phyloP scores from a whole-genome alignment of 1,140 invertebrate genomes.

The Arctopsyche grandis region DNA sequence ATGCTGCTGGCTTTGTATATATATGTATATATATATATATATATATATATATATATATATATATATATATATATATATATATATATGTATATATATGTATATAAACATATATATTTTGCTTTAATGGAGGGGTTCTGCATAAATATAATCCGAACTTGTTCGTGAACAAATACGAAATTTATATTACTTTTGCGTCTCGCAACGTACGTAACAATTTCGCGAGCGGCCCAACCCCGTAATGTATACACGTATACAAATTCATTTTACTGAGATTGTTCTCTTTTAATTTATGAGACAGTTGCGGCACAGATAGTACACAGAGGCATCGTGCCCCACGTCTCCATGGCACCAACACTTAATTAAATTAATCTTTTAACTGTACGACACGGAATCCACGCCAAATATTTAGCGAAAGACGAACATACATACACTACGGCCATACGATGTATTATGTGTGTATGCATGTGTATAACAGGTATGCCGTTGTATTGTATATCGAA shows the following conservation, averaged over 20 bases:
- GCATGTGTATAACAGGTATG: too few species aligned
- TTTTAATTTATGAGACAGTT: slow-evolving; percentile 25
- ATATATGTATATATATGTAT: too few species aligned
- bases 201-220: not conserved
- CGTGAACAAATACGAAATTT: not conserved
- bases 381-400: slow-evolving; percentile 19
- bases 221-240: not conserved
- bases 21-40: too few species aligned
- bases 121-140: too few species aligned
- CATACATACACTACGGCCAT: not conserved
- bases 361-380: slow-evolving; percentile 25
- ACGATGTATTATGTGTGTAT: not conserved
- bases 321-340: not conserved
- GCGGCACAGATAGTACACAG: slow-evolving; percentile 11
- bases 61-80: too few species aligned
- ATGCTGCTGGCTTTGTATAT: too few species aligned
- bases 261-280: slow-evolving; percentile 22
- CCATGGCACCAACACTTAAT: slow-evolving; percentile 11
- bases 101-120: too few species aligned
- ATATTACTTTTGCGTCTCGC: not conserved
- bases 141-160: too few species aligned
- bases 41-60: too few species aligned
- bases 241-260: slow-evolving; percentile 12
- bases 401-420: slow-evolving; percentile 7
- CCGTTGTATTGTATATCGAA: too few species aligned